A percentile compares a stretch with the other conserved stretches of the same genome.
These are phyloP conservation scores for Jaculus jaculus DNA, from an alignment of 2,113 vertebrate genomes.

Conservation along the genomic window DNA sequence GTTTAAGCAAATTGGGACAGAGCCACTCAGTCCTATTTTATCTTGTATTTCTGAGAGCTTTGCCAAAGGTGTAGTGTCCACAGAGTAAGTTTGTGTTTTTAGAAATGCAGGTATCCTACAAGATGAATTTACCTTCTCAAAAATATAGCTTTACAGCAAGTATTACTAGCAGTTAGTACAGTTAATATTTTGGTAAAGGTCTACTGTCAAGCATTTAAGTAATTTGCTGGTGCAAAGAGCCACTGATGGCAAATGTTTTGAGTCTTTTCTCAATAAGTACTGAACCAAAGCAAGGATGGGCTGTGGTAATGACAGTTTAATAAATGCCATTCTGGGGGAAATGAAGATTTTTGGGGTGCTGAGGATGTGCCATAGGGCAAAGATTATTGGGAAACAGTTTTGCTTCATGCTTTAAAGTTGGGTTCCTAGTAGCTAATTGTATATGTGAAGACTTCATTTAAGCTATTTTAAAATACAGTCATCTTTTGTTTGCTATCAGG, in stretches of 20 bases:
- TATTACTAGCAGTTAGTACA: constrained; percentile 44
- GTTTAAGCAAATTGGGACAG: background rate
- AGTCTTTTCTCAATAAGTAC: constrained; percentile 5
- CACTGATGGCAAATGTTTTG: constrained; percentile 13
- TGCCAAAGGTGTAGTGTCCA: background rate
- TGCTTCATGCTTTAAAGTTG: background rate
- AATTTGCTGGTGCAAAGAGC: constrained; percentile 52
- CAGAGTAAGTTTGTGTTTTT: background rate
- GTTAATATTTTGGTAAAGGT: constrained; percentile 46
- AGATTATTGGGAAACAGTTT: background rate
- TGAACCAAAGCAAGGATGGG: background rate
- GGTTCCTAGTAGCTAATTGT: background rate
- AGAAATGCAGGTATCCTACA: background rate
- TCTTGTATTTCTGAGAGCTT: constrained; percentile 35
- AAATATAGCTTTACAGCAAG: background rate
- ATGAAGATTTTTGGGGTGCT: background rate
- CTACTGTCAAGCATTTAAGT: constrained; percentile 7
- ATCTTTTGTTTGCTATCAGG: background rate
- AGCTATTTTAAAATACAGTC: constrained; percentile 8
- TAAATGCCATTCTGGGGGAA: background rate
- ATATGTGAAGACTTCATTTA: background rate
- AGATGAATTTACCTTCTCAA: constrained; percentile 37
- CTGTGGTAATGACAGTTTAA: background rate
- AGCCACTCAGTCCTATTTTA: background rate
- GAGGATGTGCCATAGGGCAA: background rate